Base-by-base conservation (phyloP, 2,888 invertebrate species). In the Limnephilus auricula region DNA sequence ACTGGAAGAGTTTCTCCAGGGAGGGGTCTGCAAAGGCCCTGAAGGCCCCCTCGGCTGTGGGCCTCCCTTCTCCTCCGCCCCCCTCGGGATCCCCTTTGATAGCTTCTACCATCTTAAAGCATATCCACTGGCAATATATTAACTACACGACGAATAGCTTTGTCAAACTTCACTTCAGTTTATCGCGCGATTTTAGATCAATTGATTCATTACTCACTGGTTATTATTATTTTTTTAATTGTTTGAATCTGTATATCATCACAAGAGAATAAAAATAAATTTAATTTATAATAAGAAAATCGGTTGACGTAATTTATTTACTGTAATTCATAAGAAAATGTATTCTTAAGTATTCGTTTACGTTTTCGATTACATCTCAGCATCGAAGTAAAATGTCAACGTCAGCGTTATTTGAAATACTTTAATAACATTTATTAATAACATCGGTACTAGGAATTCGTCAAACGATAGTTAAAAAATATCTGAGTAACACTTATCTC, bases 1-100 rank as follows among this genome's bases (percentile, higher is more conserved):
- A 97, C 93, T 97, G 97, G 94, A 97, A 98, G 9, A 98, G 95
- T 93, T 96, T 96, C 94, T 98, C 97, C 93, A 97, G 95, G 89
- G 97, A 96, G 13, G 96, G 95, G 94, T 97, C 97, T 78, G 96
- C 95, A 94, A 97, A 97, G 84, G 96, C 96, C 90, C 96, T 94
- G 93, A 95, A 91, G 4, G 90, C 91, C 50, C 83, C 79, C 82
- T 90, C 86, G 5, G 50, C 82, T 0, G 79, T 50, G 0, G 78
- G 78, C 18, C 87, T 95, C 94, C 97, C 97, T 78, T 96, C 95
- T 94, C 97, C 97, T 85, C 96, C 96, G 94, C 97, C 97, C 83
- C 96, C 96, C 82, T 90, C 86, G 80, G 85, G 92, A 92, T 89
- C 93, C 84, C 78, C 65, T 79, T 92, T 90, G 82, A 88, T 89